These are phyloP conservation scores for Sesia apiformis DNA, from an alignment of 2,888 invertebrate genomes.

Conservation along the genomic window DNA sequence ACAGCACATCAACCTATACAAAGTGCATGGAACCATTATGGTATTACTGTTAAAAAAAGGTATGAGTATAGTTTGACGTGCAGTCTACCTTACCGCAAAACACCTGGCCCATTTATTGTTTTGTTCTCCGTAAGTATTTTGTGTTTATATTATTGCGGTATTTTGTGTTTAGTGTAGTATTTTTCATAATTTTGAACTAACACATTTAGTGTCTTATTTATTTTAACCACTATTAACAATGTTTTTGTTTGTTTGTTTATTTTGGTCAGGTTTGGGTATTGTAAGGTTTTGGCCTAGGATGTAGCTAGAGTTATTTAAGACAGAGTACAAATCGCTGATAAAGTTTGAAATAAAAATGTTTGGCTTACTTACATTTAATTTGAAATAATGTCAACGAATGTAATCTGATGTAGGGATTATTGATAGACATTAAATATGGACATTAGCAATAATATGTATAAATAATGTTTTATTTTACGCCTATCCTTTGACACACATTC, in stretches of 20 bases:
- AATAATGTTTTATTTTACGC: slow-evolving; percentile 45
- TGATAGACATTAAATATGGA: slow-evolving; percentile 73
- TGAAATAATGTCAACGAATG: slow-evolving; percentile 74
- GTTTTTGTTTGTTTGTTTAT: slow-evolving; percentile 45
- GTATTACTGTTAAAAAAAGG: no score
- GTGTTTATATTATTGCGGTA: slow-evolving; percentile 31
- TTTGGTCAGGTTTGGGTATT: slow-evolving; percentile 74
- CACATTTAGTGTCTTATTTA: slow-evolving; percentile 39
- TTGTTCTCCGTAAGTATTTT: slow-evolving; percentile 42
- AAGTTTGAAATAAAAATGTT: slow-evolving; percentile 50
- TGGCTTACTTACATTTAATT: slow-evolving; percentile 71
- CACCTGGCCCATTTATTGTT: slow-evolving; percentile 33
- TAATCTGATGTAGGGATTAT: slow-evolving; percentile 74
- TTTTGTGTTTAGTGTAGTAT: slow-evolving; percentile 61
- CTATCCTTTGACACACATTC: neutral
- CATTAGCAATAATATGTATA: slow-evolving; percentile 73
- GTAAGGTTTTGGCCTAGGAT: slow-evolving; percentile 75
- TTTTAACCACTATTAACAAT: slow-evolving; percentile 40
- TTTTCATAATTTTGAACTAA: slow-evolving; percentile 58
- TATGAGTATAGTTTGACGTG: neutral
- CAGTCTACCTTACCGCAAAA: slow-evolving; percentile 6
- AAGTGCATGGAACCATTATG: no score
- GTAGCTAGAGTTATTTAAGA: slow-evolving; percentile 70
- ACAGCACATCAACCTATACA: no score
- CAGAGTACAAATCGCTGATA: slow-evolving; percentile 72